Conservation (phyloP, 2,113 vertebrate genomes). For the Charadrius vociferus region DNA sequence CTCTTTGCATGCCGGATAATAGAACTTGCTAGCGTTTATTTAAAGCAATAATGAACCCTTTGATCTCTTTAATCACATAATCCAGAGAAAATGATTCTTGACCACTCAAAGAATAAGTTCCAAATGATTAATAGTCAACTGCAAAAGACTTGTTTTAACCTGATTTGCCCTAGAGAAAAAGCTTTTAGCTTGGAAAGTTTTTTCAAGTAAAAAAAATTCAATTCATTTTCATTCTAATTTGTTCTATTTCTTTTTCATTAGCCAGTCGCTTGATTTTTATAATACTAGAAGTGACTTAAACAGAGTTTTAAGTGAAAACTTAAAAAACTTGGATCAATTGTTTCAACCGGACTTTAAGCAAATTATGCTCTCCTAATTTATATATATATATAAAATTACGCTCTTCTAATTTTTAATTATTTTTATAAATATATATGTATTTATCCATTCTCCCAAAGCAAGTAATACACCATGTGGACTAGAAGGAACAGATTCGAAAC, state of each 20-base stretch:
- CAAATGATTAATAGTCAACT: not conserved
- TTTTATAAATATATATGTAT: not conserved
- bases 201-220: not conserved
- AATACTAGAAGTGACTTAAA: not conserved
- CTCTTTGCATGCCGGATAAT: not conserved
- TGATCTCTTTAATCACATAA: conserved; percentile 61
- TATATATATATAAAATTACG: not conserved
- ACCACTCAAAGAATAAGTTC: conserved; percentile 1
- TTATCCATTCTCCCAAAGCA: not conserved
- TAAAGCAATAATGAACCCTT: conserved; percentile 19
- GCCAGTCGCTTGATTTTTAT: not conserved
- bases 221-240: conserved; percentile 35
- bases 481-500: not conserved
- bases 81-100: conserved; percentile 43
- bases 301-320: not conserved
- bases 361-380: not conserved
- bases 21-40: not conserved
- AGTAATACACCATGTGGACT: not conserved
- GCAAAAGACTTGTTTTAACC: conserved; percentile 39
- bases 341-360: not conserved
- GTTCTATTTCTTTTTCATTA: conserved; percentile 9
- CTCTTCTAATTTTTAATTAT: not conserved
- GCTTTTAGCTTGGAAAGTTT: not conserved
- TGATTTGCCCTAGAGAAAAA: not conserved
- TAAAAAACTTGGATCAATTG: not conserved